These are phyloP conservation scores for Philypnodon macrostomus DNA, from an alignment of 2,797 vertebrate species.

Conservation along the genomic window DNA sequence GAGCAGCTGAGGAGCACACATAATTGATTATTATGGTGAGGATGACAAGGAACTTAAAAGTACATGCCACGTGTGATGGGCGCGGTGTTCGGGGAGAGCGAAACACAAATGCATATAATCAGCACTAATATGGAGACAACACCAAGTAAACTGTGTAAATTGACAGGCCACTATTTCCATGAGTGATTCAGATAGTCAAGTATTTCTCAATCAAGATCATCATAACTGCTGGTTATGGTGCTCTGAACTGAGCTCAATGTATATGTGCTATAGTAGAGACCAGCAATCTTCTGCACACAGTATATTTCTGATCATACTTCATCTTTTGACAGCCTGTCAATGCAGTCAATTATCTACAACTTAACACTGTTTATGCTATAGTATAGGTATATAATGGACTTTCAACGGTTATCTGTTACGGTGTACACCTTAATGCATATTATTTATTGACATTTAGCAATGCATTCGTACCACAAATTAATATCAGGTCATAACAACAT, in stretches of 20 bases:
- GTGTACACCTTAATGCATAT: too few relatives aligned
- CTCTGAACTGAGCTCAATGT: background rate
- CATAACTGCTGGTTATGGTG: slow-evolving; percentile 7
- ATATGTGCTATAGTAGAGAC: background rate
- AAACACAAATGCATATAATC: slow-evolving; percentile 30
- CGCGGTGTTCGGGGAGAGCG: slow-evolving; percentile 29
- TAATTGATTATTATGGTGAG: slow-evolving; percentile 67
- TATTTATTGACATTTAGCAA: too few relatives aligned
- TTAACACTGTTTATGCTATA: too few relatives aligned
- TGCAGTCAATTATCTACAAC: slow-evolving; percentile 1
- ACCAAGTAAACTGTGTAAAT: slow-evolving; percentile 23
- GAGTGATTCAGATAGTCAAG: slow-evolving; percentile 3
- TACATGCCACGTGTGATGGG: slow-evolving; percentile 54
- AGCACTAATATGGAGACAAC: slow-evolving; percentile 23
- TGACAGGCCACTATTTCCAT: slow-evolving; percentile 14
- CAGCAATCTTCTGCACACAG: background rate
- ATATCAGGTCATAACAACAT: too few relatives aligned
- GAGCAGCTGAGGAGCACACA: slow-evolving; percentile 49
- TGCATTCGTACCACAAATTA: too few relatives aligned
- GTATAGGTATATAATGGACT: too few relatives aligned
- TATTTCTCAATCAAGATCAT: background rate
- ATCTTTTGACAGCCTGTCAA: slow-evolving; percentile 1
- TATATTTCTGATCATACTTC: slow-evolving; percentile 5
- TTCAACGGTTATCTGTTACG: too few relatives aligned
- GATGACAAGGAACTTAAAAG: slow-evolving; percentile 74